A percentile compares a stretch with the other conserved stretches of the same genome.
Evolutionary conservation across 1,140 invertebrate species (phyloP).

Genomic region (Bombyx mandarina): DNA sequence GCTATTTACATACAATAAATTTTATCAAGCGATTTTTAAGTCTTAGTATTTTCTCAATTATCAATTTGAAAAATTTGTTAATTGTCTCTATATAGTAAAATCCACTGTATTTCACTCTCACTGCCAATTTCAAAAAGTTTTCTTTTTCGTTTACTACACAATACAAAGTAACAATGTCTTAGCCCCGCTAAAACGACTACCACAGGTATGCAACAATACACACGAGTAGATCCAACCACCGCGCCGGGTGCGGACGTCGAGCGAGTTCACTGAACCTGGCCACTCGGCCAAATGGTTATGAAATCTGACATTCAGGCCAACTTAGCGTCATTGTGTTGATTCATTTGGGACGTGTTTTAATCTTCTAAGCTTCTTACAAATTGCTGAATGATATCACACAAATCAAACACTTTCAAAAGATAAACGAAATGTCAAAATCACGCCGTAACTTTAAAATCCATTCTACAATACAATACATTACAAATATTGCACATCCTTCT

Average conservation of each 20-base stretch:
- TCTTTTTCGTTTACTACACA: conserved; percentile 52
- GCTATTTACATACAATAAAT: conserved; percentile 65
- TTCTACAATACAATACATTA: not conserved
- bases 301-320: no score
- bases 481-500: conserved; percentile 19
- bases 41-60: conserved; percentile 60
- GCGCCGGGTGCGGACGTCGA: conserved; percentile 25
- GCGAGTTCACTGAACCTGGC: conserved; percentile 10
- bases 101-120: conserved; percentile 64
- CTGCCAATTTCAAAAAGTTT: conserved; percentile 32
- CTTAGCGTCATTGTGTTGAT: no score
- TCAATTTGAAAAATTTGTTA: conserved; percentile 70
- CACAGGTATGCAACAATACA: conserved; percentile 25
- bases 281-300: not conserved
- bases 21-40: conserved; percentile 64
- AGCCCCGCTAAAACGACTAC: conserved; percentile 62
- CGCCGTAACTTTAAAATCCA: not conserved
- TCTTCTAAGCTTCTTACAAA: no score
- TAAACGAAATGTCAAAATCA: no score
- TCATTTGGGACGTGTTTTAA: no score
- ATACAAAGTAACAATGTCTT: conserved; percentile 51
- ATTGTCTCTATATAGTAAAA: conserved; percentile 62
- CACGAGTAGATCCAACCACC: conserved; percentile 57
- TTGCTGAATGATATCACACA: no score
- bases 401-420: no score